Conservation (phyloP, 1,140 invertebrate genomes). For the Temnothorax curvispinosus region DNA sequence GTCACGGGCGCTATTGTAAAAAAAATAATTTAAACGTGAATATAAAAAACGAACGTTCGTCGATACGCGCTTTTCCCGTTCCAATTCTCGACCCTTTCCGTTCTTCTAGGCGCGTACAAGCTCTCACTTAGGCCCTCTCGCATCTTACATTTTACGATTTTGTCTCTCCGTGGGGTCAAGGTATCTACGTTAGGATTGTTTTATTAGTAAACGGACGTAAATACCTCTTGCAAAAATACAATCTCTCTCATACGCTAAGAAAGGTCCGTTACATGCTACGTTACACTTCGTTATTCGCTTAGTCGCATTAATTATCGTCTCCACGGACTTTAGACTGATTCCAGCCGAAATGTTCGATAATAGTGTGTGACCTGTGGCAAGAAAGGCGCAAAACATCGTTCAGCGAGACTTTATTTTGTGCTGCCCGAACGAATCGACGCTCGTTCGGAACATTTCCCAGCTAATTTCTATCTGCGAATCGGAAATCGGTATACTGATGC, state of each 20-base stretch:
- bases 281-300: conserved; percentile 56
- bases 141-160: conserved; percentile 12
- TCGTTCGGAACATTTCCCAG: background rate
- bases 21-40: conserved; percentile 50
- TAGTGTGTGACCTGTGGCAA: conserved; percentile 62
- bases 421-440: background rate
- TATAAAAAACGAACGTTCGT: conserved; percentile 36
- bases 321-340: background rate
- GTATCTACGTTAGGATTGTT: conserved; percentile 55
- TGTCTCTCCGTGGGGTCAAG: conserved; percentile 25
- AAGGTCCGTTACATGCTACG: conserved; percentile 60
- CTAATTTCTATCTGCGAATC: background rate
- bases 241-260: conserved; percentile 60
- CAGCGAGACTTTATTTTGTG: background rate
- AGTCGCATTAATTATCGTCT: background rate
- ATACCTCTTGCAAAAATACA: conserved; percentile 75
- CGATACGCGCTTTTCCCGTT: conserved; percentile 19
- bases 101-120: background rate
- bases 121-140: background rate
- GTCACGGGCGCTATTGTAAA: background rate
- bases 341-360: background rate
- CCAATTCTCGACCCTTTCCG: background rate
- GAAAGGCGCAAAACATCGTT: conserved; percentile 56
- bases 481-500: conserved; percentile 31
- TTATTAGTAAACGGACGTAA: conserved; percentile 70